Conservation (phyloP, 2,888 invertebrate species). For the Lasioglossum marginatum region DNA sequence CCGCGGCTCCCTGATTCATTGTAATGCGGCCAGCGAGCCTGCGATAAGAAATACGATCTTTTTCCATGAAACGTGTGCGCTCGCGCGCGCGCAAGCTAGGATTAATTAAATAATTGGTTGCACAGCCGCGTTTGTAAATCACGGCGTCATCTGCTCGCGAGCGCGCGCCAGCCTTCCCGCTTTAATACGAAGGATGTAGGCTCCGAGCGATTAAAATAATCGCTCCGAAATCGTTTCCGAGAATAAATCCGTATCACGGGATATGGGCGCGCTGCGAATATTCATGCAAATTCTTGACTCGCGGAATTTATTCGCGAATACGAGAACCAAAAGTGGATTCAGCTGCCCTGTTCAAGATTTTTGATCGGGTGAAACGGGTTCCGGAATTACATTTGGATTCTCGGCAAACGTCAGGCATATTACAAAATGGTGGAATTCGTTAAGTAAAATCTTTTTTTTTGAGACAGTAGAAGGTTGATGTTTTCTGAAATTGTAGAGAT, state of each 20-base stretch:
- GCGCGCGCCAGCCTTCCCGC: constrained; percentile 11
- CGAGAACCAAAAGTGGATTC: not conserved
- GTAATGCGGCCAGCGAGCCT: constrained; percentile 44
- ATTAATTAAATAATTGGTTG: constrained; percentile 57
- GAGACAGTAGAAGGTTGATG: not conserved
- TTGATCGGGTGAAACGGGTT: not conserved
- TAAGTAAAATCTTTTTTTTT: not conserved
- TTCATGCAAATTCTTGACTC: not conserved
- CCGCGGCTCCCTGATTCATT: constrained; percentile 50
- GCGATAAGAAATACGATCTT: constrained; percentile 50
- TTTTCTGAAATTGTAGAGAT: not conserved
- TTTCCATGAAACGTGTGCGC: constrained; percentile 29
- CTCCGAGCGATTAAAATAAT: constrained; percentile 3
- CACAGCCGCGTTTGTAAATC: constrained; percentile 27
- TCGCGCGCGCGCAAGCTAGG: not conserved
- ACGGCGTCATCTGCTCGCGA: constrained; percentile 29
- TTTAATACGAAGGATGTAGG: constrained; percentile 10
- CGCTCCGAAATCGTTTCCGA: not conserved
- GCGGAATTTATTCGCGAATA: not conserved
- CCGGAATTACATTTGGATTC: not conserved
- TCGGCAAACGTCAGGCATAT: not conserved
- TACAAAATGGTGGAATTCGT: not conserved
- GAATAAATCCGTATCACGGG: not conserved
- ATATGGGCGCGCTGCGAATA: not conserved
- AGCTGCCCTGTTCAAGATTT: not conserved